phyloP scores from a whole-genome alignment of 2,888 invertebrate genomes.

The Melikaiella ostensackeni region DNA sequence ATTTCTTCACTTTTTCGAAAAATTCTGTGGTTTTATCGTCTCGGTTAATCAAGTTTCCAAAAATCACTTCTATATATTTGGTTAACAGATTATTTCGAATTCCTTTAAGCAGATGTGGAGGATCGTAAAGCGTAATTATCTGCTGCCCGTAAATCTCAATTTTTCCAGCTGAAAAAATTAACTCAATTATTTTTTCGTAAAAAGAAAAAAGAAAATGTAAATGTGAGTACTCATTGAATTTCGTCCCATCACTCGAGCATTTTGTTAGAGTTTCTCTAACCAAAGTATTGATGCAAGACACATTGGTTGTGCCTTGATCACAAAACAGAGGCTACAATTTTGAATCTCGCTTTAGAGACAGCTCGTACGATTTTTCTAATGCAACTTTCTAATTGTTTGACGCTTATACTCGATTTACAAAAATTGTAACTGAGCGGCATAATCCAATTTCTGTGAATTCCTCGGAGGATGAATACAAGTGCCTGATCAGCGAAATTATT shows the following conservation, averaged over 20 bases:
- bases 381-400: not conserved
- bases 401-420: too few relatives aligned
- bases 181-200: too few relatives aligned
- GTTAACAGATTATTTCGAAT: too few relatives aligned
- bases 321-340: not conserved
- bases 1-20: not conserved
- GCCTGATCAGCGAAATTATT: too few relatives aligned
- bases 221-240: not conserved
- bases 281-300: not conserved
- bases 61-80: too few relatives aligned
- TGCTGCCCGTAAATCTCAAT: not conserved
- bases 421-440: too few relatives aligned
- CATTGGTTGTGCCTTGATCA: slow-evolving; percentile 30
- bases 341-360: not conserved
- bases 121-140: slow-evolving; percentile 38
- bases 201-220: not conserved
- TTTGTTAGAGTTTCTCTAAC: not conserved
- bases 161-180: not conserved
- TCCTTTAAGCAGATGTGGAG: slow-evolving; percentile 41
- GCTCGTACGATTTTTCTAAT: slow-evolving; percentile 33
- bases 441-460: too few relatives aligned
- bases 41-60: too few relatives aligned
- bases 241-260: not conserved
- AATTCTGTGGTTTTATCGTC: not conserved
- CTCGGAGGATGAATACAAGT: too few relatives aligned